Conservation (phyloP, 2,888 invertebrate species). For the Podotricha telesiphe region DNA sequence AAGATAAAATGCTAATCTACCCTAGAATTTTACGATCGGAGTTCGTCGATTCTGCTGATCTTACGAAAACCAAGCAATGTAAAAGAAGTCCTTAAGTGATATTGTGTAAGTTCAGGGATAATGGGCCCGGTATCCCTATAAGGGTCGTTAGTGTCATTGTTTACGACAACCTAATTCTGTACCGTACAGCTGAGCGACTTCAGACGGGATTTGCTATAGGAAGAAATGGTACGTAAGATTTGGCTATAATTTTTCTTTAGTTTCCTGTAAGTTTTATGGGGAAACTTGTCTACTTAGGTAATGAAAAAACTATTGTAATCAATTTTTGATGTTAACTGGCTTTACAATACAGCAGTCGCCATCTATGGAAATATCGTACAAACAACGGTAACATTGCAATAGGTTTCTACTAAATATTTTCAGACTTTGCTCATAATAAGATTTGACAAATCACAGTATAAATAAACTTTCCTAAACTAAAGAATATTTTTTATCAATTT, state of each 20-base stretch:
- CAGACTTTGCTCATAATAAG: too few species aligned
- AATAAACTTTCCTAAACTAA: too few species aligned
- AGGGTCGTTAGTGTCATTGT: conserved; percentile 39
- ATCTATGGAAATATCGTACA: too few species aligned
- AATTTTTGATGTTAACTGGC: background rate
- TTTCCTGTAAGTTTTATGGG: background rate
- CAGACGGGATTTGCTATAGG: conserved; percentile 26
- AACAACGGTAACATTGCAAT: too few species aligned
- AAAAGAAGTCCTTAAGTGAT: conserved; percentile 44
- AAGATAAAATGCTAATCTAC: conserved; percentile 27
- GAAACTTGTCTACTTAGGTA: background rate
- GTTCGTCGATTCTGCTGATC: conserved; percentile 35
- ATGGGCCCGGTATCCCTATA: conserved; percentile 35
- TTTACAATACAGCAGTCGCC: too few species aligned
- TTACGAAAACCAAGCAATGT: conserved; percentile 33
- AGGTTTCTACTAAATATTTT: too few species aligned
- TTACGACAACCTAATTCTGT: conserved; percentile 37
- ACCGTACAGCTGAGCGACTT: conserved; percentile 33
- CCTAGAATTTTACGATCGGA: conserved; percentile 30
- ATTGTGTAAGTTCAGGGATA: conserved; percentile 44
- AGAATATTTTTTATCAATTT: too few species aligned
- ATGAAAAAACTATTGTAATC: background rate
- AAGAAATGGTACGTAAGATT: conserved; percentile 19
- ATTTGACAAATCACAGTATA: too few species aligned
- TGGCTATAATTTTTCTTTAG: conserved; percentile 24